Evolutionary conservation across 2,113 vertebrate species (phyloP).

Genomic region (Tragelaphus buxtoni): DNA sequence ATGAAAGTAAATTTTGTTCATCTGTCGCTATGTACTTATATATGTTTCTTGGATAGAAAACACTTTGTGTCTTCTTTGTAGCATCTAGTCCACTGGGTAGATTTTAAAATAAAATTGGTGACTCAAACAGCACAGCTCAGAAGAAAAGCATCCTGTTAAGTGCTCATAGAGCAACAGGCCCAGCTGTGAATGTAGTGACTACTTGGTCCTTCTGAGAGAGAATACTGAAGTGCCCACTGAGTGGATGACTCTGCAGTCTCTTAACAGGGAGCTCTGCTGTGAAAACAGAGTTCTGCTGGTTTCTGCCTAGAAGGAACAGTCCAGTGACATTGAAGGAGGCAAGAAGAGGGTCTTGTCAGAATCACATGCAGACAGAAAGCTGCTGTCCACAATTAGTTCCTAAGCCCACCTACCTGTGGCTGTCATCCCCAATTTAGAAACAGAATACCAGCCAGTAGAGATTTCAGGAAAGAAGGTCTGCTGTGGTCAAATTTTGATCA

Average conservation of each 20-base stretch:
- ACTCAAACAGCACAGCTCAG: background rate
- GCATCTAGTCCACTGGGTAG: background rate
- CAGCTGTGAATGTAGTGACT: background rate
- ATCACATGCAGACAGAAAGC: background rate
- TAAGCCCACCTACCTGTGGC: background rate
- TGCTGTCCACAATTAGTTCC: background rate
- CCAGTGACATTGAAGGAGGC: background rate
- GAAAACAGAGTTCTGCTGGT: background rate
- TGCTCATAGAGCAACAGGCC: background rate
- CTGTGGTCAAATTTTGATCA: background rate
- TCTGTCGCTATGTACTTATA: background rate
- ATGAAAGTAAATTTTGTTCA: background rate
- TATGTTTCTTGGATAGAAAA: background rate
- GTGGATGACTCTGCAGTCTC: background rate
- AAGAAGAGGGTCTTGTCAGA: background rate
- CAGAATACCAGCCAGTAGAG: background rate
- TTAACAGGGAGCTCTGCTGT: background rate
- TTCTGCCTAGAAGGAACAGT: background rate
- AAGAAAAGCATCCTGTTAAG: background rate
- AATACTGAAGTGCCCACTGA: background rate
- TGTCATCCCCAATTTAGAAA: background rate
- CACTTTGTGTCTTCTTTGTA: background rate
- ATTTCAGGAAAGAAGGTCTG: background rate
- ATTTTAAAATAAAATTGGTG: background rate
- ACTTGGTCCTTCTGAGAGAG: background rate